These are phyloP conservation scores for Bombus sibiricus DNA, from an alignment of 1,140 invertebrate species.

Conservation along the genomic window DNA sequence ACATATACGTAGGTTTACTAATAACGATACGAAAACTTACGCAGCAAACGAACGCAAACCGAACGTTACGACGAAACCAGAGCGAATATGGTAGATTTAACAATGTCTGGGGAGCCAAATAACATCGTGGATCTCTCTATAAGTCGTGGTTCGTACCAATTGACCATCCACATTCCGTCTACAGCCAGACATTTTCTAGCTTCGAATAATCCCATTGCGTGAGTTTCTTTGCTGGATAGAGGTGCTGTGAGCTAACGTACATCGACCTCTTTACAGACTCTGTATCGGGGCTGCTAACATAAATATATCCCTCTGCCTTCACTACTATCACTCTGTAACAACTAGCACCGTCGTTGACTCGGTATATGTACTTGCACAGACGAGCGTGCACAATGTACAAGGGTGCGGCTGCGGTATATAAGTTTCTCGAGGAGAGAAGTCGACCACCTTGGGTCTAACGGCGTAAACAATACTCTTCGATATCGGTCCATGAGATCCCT, in stretches of 20 bases:
- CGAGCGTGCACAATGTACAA: too few species aligned
- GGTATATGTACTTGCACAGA: neutral
- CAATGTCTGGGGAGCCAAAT: neutral
- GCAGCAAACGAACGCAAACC: neutral
- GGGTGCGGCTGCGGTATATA: constrained; percentile 6
- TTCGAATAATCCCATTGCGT: constrained; percentile 47
- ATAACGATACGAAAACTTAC: too few species aligned
- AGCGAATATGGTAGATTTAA: constrained; percentile 7
- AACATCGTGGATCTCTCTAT: constrained; percentile 14
- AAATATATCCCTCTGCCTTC: constrained; percentile 44
- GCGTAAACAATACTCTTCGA: constrained; percentile 65
- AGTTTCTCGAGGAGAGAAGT: constrained; percentile 36
- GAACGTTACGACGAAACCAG: neutral
- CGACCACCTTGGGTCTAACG: constrained; percentile 55
- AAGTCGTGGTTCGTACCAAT: constrained; percentile 18
- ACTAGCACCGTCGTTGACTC: neutral
- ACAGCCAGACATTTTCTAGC: constrained; percentile 22
- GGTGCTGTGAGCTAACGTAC: constrained; percentile 11
- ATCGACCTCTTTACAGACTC: neutral
- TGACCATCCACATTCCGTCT: constrained; percentile 20
- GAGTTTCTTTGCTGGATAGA: constrained; percentile 39
- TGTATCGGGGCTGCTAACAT: constrained; percentile 38
- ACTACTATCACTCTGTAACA: constrained; percentile 1
- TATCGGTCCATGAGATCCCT: constrained; percentile 61
- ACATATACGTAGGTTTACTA: too few species aligned